phyloP scores from a whole-genome alignment of 2,113 vertebrate genomes.

The Nettapus auritus region DNA sequence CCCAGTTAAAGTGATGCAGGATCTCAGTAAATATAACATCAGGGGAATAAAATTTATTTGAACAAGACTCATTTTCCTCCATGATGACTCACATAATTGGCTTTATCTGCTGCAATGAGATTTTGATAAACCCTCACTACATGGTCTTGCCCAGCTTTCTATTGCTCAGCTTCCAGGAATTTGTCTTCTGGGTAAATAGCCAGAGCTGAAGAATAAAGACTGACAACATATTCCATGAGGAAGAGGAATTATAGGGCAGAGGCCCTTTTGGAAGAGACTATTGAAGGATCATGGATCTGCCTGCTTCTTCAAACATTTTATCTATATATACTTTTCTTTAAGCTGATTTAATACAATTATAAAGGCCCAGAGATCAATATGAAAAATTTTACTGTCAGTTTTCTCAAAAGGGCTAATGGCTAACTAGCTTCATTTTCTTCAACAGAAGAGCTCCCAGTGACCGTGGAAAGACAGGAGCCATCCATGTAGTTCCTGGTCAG shows the following conservation, averaged over 20 bases:
- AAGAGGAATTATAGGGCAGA: neutral
- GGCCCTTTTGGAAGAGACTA: neutral
- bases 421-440: neutral
- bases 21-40: neutral
- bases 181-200: constrained; percentile 1
- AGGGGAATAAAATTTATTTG: neutral
- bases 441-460: neutral
- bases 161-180: neutral
- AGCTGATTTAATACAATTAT: neutral
- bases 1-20: neutral
- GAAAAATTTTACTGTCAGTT: neutral
- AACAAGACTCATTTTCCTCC: neutral
- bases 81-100: neutral
- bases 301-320: neutral
- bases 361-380: neutral
- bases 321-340: neutral
- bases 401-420: neutral
- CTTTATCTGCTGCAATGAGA: constrained; percentile 25
- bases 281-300: neutral
- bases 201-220: neutral
- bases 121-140: constrained; percentile 22
- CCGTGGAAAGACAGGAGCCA: neutral
- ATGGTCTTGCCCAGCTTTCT: neutral
- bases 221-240: neutral
- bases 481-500: neutral